phyloP scores from a whole-genome alignment of 92 coral and sea anemone genomes.

The Diadumene lineata region DNA sequence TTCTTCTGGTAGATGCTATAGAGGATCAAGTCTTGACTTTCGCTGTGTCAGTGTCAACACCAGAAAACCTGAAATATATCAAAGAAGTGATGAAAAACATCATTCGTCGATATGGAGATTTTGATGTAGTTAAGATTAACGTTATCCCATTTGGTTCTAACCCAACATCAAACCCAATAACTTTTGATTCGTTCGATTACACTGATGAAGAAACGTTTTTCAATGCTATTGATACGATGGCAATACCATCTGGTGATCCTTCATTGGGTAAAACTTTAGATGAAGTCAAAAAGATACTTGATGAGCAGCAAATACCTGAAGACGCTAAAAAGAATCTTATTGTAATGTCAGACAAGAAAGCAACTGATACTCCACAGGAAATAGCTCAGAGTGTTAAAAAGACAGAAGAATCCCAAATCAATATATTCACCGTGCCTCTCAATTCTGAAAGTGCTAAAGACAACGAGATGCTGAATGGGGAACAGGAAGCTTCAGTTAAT shows the following conservation, averaged over 20 bases:
- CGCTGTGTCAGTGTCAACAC: constrained; percentile 25
- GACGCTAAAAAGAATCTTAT: constrained; percentile 15
- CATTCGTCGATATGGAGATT: constrained; percentile 18
- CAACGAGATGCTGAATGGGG: constrained; percentile 2
- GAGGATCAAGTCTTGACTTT: constrained; percentile 14
- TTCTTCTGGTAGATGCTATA: constrained; percentile 15
- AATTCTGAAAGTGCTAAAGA: constrained; percentile 14
- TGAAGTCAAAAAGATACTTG: constrained; percentile 6
- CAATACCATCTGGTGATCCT: constrained; percentile 22
- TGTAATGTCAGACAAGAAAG: constrained; percentile 19
- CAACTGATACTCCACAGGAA: constrained; percentile 19
- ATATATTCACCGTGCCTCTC: constrained; percentile 9
- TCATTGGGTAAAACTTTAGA: constrained; percentile 6
- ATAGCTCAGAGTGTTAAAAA: background rate
- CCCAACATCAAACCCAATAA: constrained; percentile 15
- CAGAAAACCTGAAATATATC: constrained; percentile 22
- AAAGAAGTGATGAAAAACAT: constrained; percentile 22
- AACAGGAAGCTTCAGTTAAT: constrained; percentile 15
- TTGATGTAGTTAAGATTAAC: constrained; percentile 22
- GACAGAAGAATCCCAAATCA: constrained; percentile 3
- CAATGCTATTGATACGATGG: constrained; percentile 23
- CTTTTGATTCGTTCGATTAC: constrained; percentile 10
- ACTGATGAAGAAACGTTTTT: constrained; percentile 20
- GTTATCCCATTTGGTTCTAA: constrained; percentile 28
- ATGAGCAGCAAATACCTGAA: constrained; percentile 13